phyloP scores from a whole-genome alignment of 2,113 vertebrate genomes.

The Corvus cornix region DNA sequence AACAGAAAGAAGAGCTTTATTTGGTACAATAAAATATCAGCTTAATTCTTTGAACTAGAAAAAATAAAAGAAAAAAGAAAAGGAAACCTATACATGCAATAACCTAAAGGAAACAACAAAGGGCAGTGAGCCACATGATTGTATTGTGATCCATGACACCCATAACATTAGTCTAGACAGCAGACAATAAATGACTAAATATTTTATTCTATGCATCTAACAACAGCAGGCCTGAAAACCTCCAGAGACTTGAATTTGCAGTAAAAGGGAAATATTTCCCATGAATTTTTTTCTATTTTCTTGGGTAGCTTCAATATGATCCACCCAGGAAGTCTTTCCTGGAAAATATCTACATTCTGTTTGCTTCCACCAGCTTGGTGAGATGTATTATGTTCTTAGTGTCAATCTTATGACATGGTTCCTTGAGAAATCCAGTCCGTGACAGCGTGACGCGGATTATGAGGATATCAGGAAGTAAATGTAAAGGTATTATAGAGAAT shows the following conservation, averaged over 20 bases:
- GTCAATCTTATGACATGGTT: neutral
- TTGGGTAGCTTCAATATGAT: neutral
- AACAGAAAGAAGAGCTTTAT: neutral
- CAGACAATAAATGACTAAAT: neutral
- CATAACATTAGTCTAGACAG: neutral
- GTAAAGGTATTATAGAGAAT: slow-evolving; percentile 14
- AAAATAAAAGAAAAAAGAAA: neutral
- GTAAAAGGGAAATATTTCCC: neutral
- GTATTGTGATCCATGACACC: neutral
- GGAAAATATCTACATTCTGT: neutral
- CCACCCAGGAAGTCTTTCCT: neutral
- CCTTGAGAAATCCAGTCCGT: neutral
- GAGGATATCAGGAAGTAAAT: slow-evolving; percentile 13
- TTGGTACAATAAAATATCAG: neutral
- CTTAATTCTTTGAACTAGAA: neutral
- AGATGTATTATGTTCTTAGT: neutral
- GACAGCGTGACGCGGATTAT: neutral
- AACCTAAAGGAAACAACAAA: neutral
- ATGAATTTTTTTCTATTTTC: rapidly evolving
- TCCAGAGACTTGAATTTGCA: neutral
- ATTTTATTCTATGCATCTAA: neutral
- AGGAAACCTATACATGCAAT: neutral
- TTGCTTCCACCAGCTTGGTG: neutral
- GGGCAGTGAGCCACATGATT: neutral
- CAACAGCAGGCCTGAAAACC: neutral